A percentile compares a stretch with the other conserved stretches of the same genome.
Conservation (phyloP, 2,888 invertebrate species). For the Drosophila subquinaria region DNA sequence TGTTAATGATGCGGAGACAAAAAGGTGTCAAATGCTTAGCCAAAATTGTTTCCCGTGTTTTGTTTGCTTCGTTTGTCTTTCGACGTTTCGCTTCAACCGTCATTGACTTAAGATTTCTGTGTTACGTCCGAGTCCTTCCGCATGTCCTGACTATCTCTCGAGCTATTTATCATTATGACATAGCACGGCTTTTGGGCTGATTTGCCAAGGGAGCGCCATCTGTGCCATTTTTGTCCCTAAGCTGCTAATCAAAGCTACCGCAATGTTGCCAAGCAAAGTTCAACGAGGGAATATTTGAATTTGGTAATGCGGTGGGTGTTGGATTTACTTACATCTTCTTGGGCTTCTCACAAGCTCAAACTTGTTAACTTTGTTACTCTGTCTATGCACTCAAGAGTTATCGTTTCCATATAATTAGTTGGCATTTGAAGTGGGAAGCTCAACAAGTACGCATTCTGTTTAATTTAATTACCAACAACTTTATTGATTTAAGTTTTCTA, state of each 20-base stretch:
- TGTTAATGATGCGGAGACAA: slow-evolving; percentile 69
- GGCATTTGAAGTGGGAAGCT: neutral
- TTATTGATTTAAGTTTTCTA: no score
- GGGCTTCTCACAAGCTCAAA: neutral
- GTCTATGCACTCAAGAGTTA: neutral
- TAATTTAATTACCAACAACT: neutral
- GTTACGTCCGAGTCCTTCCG: slow-evolving; percentile 9
- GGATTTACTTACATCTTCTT: slow-evolving; percentile 19
- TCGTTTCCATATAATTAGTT: neutral
- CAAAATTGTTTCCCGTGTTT: slow-evolving; percentile 42
- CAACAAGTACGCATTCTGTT: neutral
- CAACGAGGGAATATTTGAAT: slow-evolving; percentile 41
- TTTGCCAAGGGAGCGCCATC: slow-evolving; percentile 69
- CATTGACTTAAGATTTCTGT: slow-evolving; percentile 38
- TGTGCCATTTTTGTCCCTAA: slow-evolving; percentile 57
- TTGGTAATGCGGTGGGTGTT: slow-evolving; percentile 8
- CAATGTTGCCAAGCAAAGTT: slow-evolving; percentile 24
- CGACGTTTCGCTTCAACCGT: slow-evolving; percentile 1
- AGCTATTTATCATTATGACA: slow-evolving; percentile 78
- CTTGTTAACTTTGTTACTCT: slow-evolving; percentile 5
- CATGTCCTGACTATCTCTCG: slow-evolving; percentile 21
- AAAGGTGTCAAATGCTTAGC: slow-evolving; percentile 73
- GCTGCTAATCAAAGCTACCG: slow-evolving; percentile 72
- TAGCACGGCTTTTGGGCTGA: slow-evolving; percentile 65
- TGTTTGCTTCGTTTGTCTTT: neutral